Evolutionary conservation across 2,888 invertebrate genomes (phyloP).

Genomic region (Nephrotoma appendiculata): DNA sequence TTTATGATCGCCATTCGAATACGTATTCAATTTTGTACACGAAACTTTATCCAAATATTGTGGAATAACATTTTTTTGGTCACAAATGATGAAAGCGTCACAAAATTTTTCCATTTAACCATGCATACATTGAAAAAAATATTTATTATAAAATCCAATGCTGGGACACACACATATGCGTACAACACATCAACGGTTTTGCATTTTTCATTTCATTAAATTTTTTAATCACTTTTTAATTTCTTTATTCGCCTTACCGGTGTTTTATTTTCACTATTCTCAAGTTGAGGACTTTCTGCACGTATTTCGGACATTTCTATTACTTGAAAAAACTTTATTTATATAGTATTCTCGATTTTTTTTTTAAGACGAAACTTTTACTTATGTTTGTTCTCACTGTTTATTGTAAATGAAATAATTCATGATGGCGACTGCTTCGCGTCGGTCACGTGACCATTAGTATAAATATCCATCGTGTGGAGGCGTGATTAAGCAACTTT

Average conservation of each 20-base stretch:
- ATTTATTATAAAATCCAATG: background rate
- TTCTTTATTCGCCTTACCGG: background rate
- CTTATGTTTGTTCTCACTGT: background rate
- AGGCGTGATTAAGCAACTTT: background rate
- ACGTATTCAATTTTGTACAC: background rate
- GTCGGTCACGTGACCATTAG: background rate
- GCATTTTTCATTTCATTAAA: background rate
- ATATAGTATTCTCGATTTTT: background rate
- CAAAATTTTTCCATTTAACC: background rate
- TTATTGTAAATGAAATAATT: background rate
- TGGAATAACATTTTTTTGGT: background rate
- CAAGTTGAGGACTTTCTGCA: background rate
- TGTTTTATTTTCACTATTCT: background rate
- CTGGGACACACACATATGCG: background rate
- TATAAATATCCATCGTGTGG: background rate
- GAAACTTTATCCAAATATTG: background rate
- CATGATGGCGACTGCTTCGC: background rate
- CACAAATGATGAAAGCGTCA: background rate
- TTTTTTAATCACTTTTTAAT: background rate
- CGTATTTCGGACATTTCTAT: constrained; percentile 1
- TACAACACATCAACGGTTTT: background rate
- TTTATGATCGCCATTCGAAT: background rate
- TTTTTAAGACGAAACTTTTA: background rate
- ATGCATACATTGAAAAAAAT: background rate
- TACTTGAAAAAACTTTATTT: background rate